Evolutionary conservation across 1,140 invertebrate species (phyloP).

Genomic region (Trichonephila clavipes): DNA sequence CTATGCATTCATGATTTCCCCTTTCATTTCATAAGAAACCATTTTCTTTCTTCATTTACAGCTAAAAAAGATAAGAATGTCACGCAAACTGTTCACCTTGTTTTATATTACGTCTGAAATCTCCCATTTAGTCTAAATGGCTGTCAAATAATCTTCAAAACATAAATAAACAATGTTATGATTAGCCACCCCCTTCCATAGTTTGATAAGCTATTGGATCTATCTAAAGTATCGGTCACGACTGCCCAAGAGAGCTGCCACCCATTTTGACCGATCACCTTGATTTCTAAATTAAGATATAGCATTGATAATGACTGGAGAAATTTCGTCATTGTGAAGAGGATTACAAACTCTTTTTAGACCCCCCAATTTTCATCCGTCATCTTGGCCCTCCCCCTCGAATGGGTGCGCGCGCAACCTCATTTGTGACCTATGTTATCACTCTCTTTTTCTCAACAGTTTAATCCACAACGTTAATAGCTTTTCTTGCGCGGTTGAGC

Average conservation of each 20-base stretch:
- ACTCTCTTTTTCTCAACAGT: slow-evolving; percentile 2
- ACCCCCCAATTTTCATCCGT: neutral
- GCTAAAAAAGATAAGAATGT: too few relatives aligned
- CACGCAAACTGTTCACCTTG: too few relatives aligned
- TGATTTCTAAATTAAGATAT: slow-evolving; percentile 34
- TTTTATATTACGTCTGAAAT: neutral
- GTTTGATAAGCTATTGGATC: neutral
- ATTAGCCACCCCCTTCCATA: neutral
- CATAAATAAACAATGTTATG: neutral
- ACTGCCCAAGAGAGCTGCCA: neutral
- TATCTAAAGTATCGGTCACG: neutral
- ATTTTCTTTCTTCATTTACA: too few relatives aligned
- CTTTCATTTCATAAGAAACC: too few relatives aligned
- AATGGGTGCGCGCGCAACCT: neutral
- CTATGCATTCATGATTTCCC: too few relatives aligned
- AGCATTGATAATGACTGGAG: slow-evolving; percentile 11
- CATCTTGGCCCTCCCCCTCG: neutral
- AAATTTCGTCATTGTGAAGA: neutral
- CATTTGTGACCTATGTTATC: neutral
- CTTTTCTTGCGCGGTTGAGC: neutral
- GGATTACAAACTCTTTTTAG: neutral
- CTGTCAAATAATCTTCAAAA: neutral
- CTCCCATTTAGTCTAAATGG: neutral
- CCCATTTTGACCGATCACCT: slow-evolving; percentile 34
- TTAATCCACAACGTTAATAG: neutral